A percentile compares a stretch with the other conserved stretches of the same genome.
phyloP scores from a whole-genome alignment of 2,888 invertebrate genomes.

The Artemia sinica region DNA sequence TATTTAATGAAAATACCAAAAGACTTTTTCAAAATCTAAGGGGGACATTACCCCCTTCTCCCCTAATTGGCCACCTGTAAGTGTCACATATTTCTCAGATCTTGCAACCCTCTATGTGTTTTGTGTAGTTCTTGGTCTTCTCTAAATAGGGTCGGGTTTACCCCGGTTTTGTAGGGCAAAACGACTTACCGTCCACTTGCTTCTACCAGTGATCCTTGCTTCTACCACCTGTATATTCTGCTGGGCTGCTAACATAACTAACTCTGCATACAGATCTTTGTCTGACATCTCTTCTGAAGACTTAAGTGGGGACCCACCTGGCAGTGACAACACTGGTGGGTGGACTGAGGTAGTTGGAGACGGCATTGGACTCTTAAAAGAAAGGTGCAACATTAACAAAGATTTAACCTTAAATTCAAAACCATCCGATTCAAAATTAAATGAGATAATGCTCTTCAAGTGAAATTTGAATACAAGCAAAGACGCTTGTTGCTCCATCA shows the following conservation, averaged over 20 bases:
- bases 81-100: no score
- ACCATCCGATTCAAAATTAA: background rate
- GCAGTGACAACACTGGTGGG: background rate
- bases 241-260: constrained; percentile 20
- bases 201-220: constrained; percentile 31
- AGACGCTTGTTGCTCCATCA: no score
- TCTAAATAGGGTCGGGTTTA: no score
- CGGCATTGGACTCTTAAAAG: background rate
- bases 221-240: constrained; percentile 18
- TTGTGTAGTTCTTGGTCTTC: no score
- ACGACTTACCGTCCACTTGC: constrained; percentile 40
- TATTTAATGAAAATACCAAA: no score
- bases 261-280: constrained; percentile 20
- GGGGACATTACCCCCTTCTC: no score
- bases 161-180: no score
- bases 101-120: no score
- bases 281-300: constrained; percentile 13
- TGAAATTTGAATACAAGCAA: no score
- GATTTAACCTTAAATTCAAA: background rate
- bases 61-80: no score
- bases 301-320: background rate
- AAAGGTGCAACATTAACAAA: background rate
- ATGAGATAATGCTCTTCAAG: background rate
- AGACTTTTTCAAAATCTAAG: no score
- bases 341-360: background rate